phyloP scores from a whole-genome alignment of 2,113 vertebrate species.

The Fulica atra region DNA sequence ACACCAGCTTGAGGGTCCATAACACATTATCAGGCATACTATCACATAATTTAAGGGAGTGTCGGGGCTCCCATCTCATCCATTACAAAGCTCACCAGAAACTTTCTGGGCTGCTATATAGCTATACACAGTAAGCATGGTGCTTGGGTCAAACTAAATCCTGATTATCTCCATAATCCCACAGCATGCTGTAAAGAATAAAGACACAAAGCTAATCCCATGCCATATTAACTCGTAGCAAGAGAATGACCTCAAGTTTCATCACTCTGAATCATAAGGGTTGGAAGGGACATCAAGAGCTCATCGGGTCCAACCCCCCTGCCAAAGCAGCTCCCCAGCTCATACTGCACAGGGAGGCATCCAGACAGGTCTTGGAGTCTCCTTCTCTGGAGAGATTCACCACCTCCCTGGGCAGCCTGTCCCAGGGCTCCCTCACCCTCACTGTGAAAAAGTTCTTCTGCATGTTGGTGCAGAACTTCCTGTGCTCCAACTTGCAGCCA shows the following conservation, averaged over 20 bases:
- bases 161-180: neutral
- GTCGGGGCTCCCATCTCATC: neutral
- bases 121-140: neutral
- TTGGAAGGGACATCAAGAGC: too few species aligned
- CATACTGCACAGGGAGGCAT: too few species aligned
- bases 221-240: neutral
- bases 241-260: neutral
- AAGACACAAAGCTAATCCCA: neutral
- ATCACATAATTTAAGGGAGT: neutral
- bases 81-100: neutral
- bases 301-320: too few species aligned
- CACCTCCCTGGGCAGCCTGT: too few species aligned
- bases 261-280: too few species aligned
- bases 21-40: neutral
- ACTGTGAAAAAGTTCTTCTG: too few species aligned
- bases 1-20: neutral
- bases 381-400: too few species aligned
- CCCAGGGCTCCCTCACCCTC: too few species aligned
- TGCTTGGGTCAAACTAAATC: neutral
- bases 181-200: neutral
- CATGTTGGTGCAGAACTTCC: too few species aligned
- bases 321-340: too few species aligned
- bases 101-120: neutral
- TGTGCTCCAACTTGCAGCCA: too few species aligned
- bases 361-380: too few species aligned